phyloP scores from a whole-genome alignment of 2,797 vertebrate species.

The Sebastes oblongus region DNA sequence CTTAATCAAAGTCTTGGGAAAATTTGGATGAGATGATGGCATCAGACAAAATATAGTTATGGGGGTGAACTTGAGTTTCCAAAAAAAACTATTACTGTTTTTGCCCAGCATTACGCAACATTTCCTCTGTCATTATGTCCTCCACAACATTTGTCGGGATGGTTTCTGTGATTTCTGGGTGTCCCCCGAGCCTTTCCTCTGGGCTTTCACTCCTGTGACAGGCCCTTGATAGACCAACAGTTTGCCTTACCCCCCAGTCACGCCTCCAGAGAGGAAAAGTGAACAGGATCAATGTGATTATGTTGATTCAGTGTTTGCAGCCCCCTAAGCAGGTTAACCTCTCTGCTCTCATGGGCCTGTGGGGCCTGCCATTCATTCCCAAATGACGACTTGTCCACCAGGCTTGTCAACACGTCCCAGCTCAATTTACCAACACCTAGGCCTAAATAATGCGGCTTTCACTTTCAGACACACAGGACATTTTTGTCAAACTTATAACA shows the following conservation, averaged over 20 bases:
- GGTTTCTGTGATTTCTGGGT: conserved; percentile 15
- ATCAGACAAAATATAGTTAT: neutral
- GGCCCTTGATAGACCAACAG: conserved; percentile 37
- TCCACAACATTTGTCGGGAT: neutral
- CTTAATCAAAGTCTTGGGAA: neutral
- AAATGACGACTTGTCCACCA: conserved; percentile 55
- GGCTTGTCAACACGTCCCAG: conserved; percentile 50
- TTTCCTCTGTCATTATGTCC: neutral
- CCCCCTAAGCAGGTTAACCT: conserved; percentile 69
- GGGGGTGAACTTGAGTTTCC: neutral
- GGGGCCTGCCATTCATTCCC: conserved; percentile 56
- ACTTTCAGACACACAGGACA: neutral
- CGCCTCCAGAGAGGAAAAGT: conserved; percentile 43
- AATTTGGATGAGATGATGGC: neutral
- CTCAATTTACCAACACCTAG: conserved; percentile 18
- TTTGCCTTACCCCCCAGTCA: conserved; percentile 43
- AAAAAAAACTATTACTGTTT: neutral
- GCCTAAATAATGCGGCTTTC: conserved; percentile 6
- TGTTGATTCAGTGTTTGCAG: conserved; percentile 64
- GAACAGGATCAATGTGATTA: conserved; percentile 63
- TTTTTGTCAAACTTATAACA: neutral
- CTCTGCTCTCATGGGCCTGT: conserved; percentile 39
- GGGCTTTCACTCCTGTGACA: conserved; percentile 45
- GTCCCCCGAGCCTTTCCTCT: conserved; percentile 11
- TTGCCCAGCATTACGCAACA: neutral